Conservation (phyloP, 2,888 invertebrate species). For the Xestia rhomboidea region DNA sequence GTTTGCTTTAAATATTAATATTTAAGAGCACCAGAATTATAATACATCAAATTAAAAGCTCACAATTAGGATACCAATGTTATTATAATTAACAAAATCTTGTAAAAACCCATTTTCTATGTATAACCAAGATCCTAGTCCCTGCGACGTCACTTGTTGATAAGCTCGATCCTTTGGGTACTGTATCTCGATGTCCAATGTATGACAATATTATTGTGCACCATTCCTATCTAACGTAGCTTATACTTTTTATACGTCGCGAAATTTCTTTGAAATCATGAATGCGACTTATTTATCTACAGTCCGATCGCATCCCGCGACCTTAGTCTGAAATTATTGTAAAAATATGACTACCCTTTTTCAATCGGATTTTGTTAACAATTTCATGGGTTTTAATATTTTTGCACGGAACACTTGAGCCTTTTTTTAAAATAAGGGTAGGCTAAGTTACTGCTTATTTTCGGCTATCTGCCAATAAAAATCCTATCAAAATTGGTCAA, state of each 20-base stretch:
- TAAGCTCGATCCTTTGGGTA: constrained; percentile 31
- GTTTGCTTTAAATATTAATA: constrained; percentile 10
- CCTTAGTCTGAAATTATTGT: too few species aligned
- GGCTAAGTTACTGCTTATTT: background rate
- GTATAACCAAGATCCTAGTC: constrained; percentile 24
- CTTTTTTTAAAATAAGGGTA: background rate
- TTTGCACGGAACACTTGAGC: too few species aligned
- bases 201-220: constrained; percentile 82
- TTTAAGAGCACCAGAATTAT: constrained; percentile 1
- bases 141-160: constrained; percentile 23
- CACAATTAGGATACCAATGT: constrained; percentile 28
- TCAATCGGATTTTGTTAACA: too few species aligned
- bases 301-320: background rate
- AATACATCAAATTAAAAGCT: constrained; percentile 26
- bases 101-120: constrained; percentile 46
- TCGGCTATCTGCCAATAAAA: background rate
- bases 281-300: constrained; percentile 1
- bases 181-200: constrained; percentile 75
- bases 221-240: constrained; percentile 80
- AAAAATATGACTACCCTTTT: too few species aligned
- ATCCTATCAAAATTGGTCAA: background rate
- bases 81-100: constrained; percentile 6
- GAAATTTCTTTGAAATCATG: constrained; percentile 18
- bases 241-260: constrained; percentile 59
- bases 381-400: too few species aligned